Evolutionary conservation across 2,797 vertebrate species (phyloP), one percentile per base, ranked within the genome.

Genomic region (Acridotheres tristis): DNA sequence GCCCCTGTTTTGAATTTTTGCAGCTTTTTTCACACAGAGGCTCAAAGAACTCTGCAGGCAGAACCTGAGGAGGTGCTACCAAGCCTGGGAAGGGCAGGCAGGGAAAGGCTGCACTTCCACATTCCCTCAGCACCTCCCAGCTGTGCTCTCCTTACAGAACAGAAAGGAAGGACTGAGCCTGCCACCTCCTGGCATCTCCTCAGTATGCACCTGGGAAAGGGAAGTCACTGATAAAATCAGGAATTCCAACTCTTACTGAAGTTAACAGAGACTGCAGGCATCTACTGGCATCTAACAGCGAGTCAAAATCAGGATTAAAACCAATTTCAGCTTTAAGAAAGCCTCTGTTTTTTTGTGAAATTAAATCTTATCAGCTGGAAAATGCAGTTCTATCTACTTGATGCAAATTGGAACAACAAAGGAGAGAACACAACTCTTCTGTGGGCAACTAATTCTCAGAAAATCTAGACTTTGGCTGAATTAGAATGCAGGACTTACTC

Each of bases 401-500:
- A 43, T 15, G 22, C 3, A 26, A 25, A 50, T 4, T 38, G 34
- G 22, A 71, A 88, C 30, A 59, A 58, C 0, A 38, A 9, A 80
- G 7, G 10, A 68, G 13, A 87, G 32, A 55, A 80, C 8, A 80
- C 6, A 75, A 55, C 25, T 67, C 30, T 45, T 71, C 42, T 18
- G 9, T 22, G 45, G 21, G 16, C 29, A 74, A 65, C 19, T 26
- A 59, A 48, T 43, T 68, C 36, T 65, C 58, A 80, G 47, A n/a
- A 91, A 48, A 67, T 32, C 22, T 71, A 40, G 58, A 86, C 22
- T 50, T 5, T 43, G 59, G 22, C 42, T 27, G 45, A 80, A 20
- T 5, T 5, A 71, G 51, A 85, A 88, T 7, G 13, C 36, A 84
- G 38, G 36, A 97, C 98, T 93, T 97, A 99, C 98, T 98, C 98